Percentiles rank a stretch among this genome's conserved stretches.
Conservation (phyloP, 2,113 vertebrate genomes). For the Stomatorhinus ivindoensis region DNA sequence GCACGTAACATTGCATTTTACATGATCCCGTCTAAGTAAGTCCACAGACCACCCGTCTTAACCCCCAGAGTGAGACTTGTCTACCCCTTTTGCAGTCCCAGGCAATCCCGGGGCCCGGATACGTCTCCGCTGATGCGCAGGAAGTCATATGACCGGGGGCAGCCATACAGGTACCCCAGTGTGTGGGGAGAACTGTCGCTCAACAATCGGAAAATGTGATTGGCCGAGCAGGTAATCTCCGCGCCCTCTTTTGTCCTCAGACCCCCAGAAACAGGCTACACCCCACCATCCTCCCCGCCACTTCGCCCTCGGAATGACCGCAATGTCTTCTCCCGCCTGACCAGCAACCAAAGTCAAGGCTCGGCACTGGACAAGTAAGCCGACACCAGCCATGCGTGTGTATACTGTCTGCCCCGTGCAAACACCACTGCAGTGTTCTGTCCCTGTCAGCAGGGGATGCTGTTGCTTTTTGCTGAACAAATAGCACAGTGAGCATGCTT, state of each 20-base stretch:
- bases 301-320: constrained; percentile 86
- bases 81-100: constrained; percentile 65
- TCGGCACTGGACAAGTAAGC: constrained; percentile 96
- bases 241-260: constrained; percentile 44
- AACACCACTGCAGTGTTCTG: not conserved
- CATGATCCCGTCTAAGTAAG: not conserved
- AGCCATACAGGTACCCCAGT: constrained; percentile 66
- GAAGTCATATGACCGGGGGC: constrained; percentile 87
- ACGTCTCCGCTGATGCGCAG: constrained; percentile 82
- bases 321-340: constrained; percentile 95
- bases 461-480: not conserved
- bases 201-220: not conserved
- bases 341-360: constrained; percentile 87
- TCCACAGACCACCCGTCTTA: not conserved
- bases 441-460: not conserved
- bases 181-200: constrained; percentile 24
- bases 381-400: not conserved
- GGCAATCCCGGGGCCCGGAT: constrained; percentile 82
- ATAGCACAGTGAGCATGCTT: not conserved
- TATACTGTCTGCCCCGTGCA: not conserved
- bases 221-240: not conserved
- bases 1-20: not conserved
- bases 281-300: constrained; percentile 89
- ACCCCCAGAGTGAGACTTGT: not conserved
- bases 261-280: constrained; percentile 77